These are phyloP conservation scores for Loxodonta africana DNA, from an alignment of 2,113 vertebrate species.

Conservation along the genomic window DNA sequence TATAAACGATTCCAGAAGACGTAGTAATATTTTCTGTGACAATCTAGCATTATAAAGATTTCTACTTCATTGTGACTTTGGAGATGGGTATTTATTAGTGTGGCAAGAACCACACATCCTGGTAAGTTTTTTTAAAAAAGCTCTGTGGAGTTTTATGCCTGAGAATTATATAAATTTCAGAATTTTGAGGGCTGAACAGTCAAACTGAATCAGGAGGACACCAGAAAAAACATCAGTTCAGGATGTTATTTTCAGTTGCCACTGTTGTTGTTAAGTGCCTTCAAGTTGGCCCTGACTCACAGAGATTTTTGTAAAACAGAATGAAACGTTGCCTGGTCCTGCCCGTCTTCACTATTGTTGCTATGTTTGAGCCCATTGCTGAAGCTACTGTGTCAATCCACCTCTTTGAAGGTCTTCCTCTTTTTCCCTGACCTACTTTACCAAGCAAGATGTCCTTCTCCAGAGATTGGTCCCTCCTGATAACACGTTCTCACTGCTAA, in stretches of 20 bases:
- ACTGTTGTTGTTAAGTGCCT: too few relatives aligned
- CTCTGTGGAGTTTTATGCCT: not conserved
- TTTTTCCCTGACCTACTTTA: not conserved
- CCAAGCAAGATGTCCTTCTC: not conserved
- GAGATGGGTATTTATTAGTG: slow-evolving; percentile 12
- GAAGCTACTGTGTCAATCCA: not conserved
- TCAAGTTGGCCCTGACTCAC: too few relatives aligned
- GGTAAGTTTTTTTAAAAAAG: not conserved
- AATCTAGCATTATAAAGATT: not conserved
- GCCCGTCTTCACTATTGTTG: not conserved
- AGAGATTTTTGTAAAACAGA: not conserved
- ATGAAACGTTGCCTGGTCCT: too few relatives aligned
- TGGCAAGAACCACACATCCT: not conserved
- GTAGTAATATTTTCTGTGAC: not conserved
- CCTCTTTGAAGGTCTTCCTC: not conserved
- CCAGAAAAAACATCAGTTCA: slow-evolving; percentile 78
- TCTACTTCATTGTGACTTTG: slow-evolving; percentile 45
- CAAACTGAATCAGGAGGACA: slow-evolving; percentile 22
- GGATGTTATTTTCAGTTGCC: slow-evolving; percentile 43
- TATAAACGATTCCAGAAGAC: not conserved
- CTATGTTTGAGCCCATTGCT: not conserved
- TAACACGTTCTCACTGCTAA: not conserved
- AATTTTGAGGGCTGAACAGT: not conserved
- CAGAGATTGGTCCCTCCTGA: not conserved
- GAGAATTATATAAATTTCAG: not conserved